Evolutionary conservation across 2,113 vertebrate species (phyloP).

Genomic region (Marcusenius ussheri): DNA sequence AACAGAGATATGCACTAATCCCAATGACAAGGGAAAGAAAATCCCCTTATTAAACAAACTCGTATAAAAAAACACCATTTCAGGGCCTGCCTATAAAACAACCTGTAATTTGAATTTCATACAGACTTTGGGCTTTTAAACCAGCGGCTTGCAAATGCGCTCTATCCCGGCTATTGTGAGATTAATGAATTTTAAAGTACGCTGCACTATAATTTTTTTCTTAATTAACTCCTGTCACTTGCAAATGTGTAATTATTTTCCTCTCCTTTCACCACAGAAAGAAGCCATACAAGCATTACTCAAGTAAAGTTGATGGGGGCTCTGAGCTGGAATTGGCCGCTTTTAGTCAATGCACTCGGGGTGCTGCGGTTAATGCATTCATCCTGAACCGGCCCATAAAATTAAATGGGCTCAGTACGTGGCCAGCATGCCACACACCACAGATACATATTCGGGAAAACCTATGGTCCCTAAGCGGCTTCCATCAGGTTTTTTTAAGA

Average conservation of each 20-base stretch:
- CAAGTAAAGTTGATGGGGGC: not conserved
- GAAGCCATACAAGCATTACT: not conserved
- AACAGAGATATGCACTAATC: conserved; percentile 14
- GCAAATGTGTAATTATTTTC: conserved; percentile 2
- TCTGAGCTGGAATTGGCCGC: not conserved
- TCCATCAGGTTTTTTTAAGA: not conserved
- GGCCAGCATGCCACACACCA: not conserved
- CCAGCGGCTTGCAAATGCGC: not conserved
- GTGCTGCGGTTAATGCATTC: not conserved
- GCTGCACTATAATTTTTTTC: not conserved
- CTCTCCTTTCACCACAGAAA: not conserved
- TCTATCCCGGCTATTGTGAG: not conserved
- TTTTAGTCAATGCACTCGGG: not conserved
- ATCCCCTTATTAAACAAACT: conserved; percentile 13
- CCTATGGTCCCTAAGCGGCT: not conserved
- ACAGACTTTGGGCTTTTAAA: conserved; percentile 8
- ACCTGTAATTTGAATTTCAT: conserved; percentile 14
- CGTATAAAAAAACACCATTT: conserved; percentile 10
- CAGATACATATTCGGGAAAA: not conserved
- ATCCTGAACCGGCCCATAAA: not conserved
- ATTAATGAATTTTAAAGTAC: conserved; percentile 3
- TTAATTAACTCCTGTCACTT: conserved; percentile 8
- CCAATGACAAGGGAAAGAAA: not conserved
- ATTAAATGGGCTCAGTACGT: not conserved
- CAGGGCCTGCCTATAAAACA: not conserved